Base-by-base conservation (phyloP, 2,888 invertebrate genomes). In the Danaus chrysippus region DNA sequence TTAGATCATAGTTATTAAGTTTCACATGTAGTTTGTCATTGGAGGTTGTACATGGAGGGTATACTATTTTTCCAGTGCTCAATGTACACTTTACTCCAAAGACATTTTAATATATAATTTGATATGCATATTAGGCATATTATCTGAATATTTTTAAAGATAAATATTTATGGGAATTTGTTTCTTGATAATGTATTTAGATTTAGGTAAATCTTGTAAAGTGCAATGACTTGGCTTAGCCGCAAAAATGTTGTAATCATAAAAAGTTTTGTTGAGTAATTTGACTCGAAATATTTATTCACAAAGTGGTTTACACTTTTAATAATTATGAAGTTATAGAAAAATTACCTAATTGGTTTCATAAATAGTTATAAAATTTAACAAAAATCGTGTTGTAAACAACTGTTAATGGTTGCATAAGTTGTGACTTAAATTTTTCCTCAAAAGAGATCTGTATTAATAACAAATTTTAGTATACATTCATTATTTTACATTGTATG, bases 141-240 rank as follows among this genome's bases (percentile, higher is more conserved):
- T 74, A 76, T 77, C 76, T 68, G 68, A 76, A 76, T 77, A 76
- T 76, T 78, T 74, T 78, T 79, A 75, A 77, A 78, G 73, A 77
- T 73, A 78, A 71, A 64, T 74, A 76, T 74, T 73, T 71, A 70
- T 71, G 73, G 74, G 71, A 72, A 72, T 73, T 72, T 75, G 73
- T 79, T 80, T 75, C 73, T 74, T 75, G 70, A 76, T 71, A 73
- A 72, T 49, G 17, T 49, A 49, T 49, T 17, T 73, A 75, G 73
- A 76, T 69, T 66, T 84, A 82, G 79, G 80, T 71, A 68, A 77
- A 75, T 71, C 76, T 77, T 77, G 71, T 77, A 74, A 80, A 83
- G 89, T 90, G 89, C 89, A 90, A 90, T 89, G 82, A 84, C 75
- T 78, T 84, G 88, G 89, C 89, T 74, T 82, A 87, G 89, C 89